Base-by-base conservation (phyloP, 2,797 vertebrate genomes). In the Ceyx erithaca region DNA sequence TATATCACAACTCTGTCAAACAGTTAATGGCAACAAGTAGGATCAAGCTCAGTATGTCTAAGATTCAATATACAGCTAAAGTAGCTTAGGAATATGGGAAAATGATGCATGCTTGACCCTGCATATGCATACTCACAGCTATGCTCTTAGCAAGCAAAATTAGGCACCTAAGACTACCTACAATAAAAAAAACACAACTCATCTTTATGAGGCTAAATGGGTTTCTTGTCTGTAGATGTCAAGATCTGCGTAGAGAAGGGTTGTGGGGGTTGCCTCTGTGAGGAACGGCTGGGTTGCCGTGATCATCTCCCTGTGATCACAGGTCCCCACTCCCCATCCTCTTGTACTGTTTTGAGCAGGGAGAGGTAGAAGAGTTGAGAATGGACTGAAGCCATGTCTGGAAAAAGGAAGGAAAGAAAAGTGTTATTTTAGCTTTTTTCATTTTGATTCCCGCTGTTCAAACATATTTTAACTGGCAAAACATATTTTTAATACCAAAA, bases 271-370 rank as follows among this genome's bases (percentile, higher is more conserved):
- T 25, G 49, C 25, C 49, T 26, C 49, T 51, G 49, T 16, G 22
- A 48, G 21, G 22, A 23, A 12, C 46, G 12, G 46, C 22, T 3
- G 7, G 22, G 46, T 23, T 23, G 12, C 22, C 23, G 46, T 48
- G 22, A 48, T 48, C 22, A 23, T 22, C 46, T 48, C 22, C 46
- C 46, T 12, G 12, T 48, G 46, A 23, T 48, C 46, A 13, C 46
- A 48, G 46, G 21, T 51, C 9, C 11, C 23, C 23, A 4, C 12
- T 16, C 9, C 78, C 9, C 4, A 1, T 51, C 15, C 15, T 6
- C 12, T n/a, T 52, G 46, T 0, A 1, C 8, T 30, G 3, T 30
- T 8, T 6, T 4, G 30, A 15, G 33, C 6, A 13, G 22, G 10
- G 6, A 51, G 25, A 51, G 8, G 18, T 68, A 28, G 45, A 33